phyloP scores from a whole-genome alignment of 1,140 invertebrate species.

The Zaprionus kolodkinae region DNA sequence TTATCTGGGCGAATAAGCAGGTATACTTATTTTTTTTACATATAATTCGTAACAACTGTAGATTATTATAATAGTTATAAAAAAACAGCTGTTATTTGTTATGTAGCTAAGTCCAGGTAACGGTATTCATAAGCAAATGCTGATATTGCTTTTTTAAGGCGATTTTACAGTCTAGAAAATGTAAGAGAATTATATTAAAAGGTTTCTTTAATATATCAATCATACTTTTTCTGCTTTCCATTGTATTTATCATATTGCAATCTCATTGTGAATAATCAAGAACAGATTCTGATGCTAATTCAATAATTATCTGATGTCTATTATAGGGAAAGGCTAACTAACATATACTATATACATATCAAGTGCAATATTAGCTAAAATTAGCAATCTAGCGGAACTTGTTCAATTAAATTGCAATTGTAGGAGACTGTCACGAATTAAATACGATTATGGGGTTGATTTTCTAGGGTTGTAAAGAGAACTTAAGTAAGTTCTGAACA shows the following conservation, averaged over 20 bases:
- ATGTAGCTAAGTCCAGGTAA: background rate
- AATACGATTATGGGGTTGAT: background rate
- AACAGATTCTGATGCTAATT: background rate
- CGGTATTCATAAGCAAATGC: background rate
- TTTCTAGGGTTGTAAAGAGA: background rate
- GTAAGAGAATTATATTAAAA: background rate
- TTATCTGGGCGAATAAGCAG: background rate
- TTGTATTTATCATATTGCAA: background rate
- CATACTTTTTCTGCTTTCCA: background rate
- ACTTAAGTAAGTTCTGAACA: background rate
- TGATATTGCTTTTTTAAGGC: background rate
- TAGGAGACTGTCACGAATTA: background rate
- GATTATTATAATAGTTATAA: conserved; percentile 4
- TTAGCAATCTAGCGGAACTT: background rate
- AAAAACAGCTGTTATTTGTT: conserved; percentile 4
- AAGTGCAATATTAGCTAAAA: background rate
- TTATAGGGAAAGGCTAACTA: too few species aligned
- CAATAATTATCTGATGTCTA: background rate
- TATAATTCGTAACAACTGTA: background rate
- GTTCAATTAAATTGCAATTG: background rate
- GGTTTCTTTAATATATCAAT: background rate
- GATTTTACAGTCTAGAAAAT: background rate
- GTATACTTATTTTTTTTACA: background rate
- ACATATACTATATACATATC: too few species aligned
- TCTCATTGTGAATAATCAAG: background rate